Evolutionary conservation across 2,888 invertebrate species (phyloP).

Genomic region (Lysandra coridon): DNA sequence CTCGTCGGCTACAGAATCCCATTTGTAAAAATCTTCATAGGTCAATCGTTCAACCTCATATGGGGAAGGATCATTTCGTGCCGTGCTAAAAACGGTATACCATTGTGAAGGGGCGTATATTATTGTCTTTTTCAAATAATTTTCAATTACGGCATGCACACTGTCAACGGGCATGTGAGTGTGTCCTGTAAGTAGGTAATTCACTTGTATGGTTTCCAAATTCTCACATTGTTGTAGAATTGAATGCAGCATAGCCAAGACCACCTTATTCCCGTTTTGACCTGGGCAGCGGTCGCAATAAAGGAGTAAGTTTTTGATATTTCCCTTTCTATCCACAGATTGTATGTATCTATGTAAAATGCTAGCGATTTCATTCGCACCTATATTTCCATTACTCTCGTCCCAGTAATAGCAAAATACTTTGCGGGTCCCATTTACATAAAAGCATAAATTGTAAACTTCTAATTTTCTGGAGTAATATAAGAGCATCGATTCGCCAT

Average conservation of each 20-base stretch:
- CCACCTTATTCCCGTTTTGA: conserved; percentile 27
- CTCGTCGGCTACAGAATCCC: conserved; percentile 42
- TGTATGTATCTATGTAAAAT: conserved; percentile 33
- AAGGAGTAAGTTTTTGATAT: conserved; percentile 22
- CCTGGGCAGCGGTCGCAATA: conserved; percentile 28
- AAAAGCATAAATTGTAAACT: no score
- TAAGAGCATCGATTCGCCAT: no score
- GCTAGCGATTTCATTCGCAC: conserved; percentile 27
- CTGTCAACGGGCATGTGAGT: conserved; percentile 52
- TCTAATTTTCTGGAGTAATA: no score
- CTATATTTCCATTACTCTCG: conserved; percentile 30
- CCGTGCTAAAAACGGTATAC: conserved; percentile 44
- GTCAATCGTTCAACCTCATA: conserved; percentile 40
- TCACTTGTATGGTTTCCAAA: conserved; percentile 44
- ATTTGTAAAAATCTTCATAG: conserved; percentile 42
- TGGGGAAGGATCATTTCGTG: conserved; percentile 41
- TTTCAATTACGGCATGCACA: conserved; percentile 48
- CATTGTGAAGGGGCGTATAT: conserved; percentile 50
- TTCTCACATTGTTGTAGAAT: conserved; percentile 41
- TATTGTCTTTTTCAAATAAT: conserved; percentile 41
- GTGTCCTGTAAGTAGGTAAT: conserved; percentile 39
- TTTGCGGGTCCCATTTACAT: no score
- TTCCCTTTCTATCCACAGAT: conserved; percentile 18
- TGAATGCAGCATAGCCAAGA: conserved; percentile 25
- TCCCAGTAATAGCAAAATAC: conserved; percentile 30